These are phyloP conservation scores for Zaprionus bogoriensis DNA, from an alignment of 2,888 invertebrate genomes.

Conservation along the genomic window DNA sequence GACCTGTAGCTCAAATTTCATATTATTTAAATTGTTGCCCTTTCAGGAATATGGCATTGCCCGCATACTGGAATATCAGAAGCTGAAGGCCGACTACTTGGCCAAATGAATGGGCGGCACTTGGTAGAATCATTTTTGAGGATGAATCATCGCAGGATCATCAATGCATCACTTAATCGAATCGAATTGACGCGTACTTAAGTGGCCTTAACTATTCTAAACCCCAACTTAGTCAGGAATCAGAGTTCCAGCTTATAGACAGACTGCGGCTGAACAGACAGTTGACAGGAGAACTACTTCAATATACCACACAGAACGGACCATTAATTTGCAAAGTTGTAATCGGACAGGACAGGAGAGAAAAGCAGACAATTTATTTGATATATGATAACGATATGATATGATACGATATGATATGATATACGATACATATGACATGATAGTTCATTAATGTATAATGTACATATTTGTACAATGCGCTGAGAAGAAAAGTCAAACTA, in stretches of 20 bases:
- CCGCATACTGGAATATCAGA: constrained; percentile 79
- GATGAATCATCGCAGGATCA: constrained; percentile 4
- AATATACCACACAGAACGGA: background rate
- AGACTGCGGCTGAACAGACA: constrained; percentile 1
- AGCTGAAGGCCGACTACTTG: constrained; percentile 65
- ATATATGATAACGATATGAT: constrained; percentile 15
- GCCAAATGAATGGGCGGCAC: constrained; percentile 37
- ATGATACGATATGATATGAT: constrained; percentile 13
- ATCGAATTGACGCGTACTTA: constrained; percentile 58
- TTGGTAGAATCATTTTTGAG: constrained; percentile 2
- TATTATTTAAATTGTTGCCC: background rate
- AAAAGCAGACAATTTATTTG: constrained; percentile 15
- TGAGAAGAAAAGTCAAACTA: constrained; percentile 51
- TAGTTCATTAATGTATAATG: constrained; percentile 1
- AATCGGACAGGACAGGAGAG: constrained; percentile 2
- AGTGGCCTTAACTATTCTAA: constrained; percentile 56
- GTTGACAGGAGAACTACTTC: constrained; percentile 23
- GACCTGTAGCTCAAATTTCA: background rate
- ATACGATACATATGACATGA: background rate
- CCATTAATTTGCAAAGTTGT: background rate
- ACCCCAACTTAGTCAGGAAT: constrained; percentile 19
- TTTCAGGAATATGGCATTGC: constrained; percentile 79
- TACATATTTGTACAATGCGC: constrained; percentile 14
- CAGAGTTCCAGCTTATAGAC: constrained; percentile 22
- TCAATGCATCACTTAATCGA: constrained; percentile 51